Percentiles rank a stretch among this genome's conserved stretches.
Conservation (phyloP, 2,113 vertebrate species). For the Hipposideros armiger region DNA sequence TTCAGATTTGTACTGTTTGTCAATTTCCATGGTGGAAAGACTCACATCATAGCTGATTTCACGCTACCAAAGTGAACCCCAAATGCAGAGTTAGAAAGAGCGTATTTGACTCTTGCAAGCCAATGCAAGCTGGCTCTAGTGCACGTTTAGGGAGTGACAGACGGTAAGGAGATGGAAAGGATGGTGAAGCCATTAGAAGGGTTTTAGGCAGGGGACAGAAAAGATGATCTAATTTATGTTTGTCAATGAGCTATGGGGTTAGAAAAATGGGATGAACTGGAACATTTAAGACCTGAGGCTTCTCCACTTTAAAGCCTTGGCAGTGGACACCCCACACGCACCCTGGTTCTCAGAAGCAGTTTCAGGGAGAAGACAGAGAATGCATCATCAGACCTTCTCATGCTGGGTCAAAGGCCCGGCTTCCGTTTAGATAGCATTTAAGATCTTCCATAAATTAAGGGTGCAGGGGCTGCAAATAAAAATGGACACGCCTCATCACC, state of each 20-base stretch:
- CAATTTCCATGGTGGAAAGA: not conserved
- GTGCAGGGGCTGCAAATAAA: conserved; percentile 29
- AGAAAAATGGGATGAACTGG: not conserved
- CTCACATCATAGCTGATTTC: not conserved
- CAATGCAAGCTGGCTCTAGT: fast-evolving
- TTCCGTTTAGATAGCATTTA: conserved; percentile 54
- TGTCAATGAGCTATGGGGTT: not conserved
- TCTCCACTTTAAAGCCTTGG: not conserved
- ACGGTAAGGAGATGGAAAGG: not conserved
- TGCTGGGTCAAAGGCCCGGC: not conserved
- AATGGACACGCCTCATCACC: fast-evolving
- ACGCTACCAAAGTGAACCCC: not conserved
- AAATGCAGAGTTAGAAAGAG: not conserved
- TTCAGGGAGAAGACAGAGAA: not conserved
- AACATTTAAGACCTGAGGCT: not conserved
- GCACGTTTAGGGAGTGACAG: not conserved
- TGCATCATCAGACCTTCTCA: not conserved
- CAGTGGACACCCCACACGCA: fast-evolving
- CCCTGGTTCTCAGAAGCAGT: not conserved
- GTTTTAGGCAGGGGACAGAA: not conserved
- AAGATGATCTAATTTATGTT: not conserved
- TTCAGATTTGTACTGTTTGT: not conserved
- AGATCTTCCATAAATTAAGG: conserved; percentile 61
- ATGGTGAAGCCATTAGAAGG: not conserved
- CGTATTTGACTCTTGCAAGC: fast-evolving